Conservation (phyloP, 2,888 invertebrate species). For the Endomychus coccineus region DNA sequence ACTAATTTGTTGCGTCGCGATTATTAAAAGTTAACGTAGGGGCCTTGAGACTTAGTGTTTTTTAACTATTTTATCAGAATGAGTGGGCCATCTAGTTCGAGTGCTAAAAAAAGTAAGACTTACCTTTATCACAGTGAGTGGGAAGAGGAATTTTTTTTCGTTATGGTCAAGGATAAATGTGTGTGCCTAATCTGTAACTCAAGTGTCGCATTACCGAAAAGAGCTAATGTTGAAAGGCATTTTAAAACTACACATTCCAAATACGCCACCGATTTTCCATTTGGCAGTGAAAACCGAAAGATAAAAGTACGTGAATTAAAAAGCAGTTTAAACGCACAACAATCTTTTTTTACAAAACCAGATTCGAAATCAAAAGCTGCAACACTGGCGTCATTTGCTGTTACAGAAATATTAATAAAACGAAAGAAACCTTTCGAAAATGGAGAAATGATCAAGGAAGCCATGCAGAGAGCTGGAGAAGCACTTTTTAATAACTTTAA, state of each 20-base stretch:
- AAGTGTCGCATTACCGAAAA: constrained; percentile 18
- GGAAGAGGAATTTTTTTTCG: constrained; percentile 18
- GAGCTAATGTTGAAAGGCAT: constrained; percentile 17
- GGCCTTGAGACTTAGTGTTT: no score
- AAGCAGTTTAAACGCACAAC: constrained; percentile 8
- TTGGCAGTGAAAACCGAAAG: constrained; percentile 14
- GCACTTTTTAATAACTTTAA: constrained; percentile 20
- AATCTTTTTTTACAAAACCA: constrained; percentile 17
- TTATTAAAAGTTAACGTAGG: no score
- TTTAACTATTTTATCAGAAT: no score
- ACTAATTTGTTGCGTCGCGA: no score
- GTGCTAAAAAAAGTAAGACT: constrained; percentile 16
- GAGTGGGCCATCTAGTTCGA: no score
- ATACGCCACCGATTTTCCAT: constrained; percentile 17
- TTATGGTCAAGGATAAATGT: constrained; percentile 17
- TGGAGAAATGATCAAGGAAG: constrained; percentile 19
- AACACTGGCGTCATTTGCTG: constrained; percentile 19
- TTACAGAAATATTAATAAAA: constrained; percentile 22
- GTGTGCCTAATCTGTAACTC: constrained; percentile 17
- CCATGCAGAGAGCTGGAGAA: constrained; percentile 19
- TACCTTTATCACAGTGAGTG: constrained; percentile 18
- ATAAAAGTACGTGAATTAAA: constrained; percentile 13
- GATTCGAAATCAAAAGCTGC: constrained; percentile 15
- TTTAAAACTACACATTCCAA: constrained; percentile 17
- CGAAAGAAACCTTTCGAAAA: constrained; percentile 26